Conservation (phyloP, 1,140 invertebrate species). For the Bombus haemorrhoidalis region DNA sequence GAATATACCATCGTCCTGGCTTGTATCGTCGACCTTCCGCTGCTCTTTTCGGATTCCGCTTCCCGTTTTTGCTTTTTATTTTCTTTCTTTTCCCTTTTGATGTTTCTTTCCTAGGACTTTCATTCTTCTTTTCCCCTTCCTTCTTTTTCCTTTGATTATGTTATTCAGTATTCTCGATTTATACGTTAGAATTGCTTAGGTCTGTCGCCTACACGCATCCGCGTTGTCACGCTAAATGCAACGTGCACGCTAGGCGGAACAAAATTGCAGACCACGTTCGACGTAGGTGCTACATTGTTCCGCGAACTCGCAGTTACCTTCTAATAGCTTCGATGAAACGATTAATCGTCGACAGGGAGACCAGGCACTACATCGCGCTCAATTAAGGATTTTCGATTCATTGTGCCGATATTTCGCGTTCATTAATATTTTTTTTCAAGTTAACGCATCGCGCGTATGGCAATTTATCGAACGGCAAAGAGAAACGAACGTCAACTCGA, state of each 20-base stretch:
- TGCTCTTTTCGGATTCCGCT: neutral
- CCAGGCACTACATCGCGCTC: neutral
- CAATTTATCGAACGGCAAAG: neutral
- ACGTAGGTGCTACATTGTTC: slow-evolving; percentile 52
- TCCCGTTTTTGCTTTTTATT: neutral
- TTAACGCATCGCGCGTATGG: neutral
- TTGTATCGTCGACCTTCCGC: slow-evolving; percentile 20
- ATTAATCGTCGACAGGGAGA: slow-evolving; percentile 45
- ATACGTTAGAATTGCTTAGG: slow-evolving; percentile 28
- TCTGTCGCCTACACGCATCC: slow-evolving; percentile 28
- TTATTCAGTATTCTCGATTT: slow-evolving; percentile 48
- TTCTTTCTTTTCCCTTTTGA: neutral
- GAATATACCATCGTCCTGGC: slow-evolving; percentile 50
- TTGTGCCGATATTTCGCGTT: neutral
- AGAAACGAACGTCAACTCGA: neutral
- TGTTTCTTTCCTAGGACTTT: too few species aligned
- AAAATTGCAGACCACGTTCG: slow-evolving; percentile 28
- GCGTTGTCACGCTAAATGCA: slow-evolving; percentile 58
- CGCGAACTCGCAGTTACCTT: slow-evolving; percentile 28
- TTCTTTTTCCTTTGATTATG: slow-evolving; percentile 1
- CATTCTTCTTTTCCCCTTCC: too few species aligned
- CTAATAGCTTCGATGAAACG: slow-evolving; percentile 46
- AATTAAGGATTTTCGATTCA: neutral
- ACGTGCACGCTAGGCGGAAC: slow-evolving; percentile 55
- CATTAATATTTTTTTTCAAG: neutral